Percentiles rank a stretch among this genome's conserved stretches.
Conservation (phyloP, 2,888 invertebrate genomes). For the Andrena camellia region DNA sequence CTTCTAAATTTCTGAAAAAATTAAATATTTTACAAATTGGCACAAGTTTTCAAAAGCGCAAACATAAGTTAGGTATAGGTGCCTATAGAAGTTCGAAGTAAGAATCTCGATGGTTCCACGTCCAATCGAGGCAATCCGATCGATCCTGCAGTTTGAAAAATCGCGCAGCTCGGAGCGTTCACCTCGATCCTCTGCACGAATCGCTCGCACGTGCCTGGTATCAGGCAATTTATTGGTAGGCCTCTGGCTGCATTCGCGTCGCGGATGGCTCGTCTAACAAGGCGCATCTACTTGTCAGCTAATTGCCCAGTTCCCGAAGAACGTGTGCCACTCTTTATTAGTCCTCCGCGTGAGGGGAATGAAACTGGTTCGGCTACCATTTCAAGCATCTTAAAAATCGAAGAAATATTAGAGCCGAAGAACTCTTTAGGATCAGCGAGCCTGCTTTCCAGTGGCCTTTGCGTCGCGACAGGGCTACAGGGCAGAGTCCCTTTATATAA, state of each 20-base stretch:
- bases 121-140: not conserved
- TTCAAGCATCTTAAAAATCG: not conserved
- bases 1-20: too few species aligned
- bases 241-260: conserved; percentile 43
- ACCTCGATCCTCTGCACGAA: conserved; percentile 14
- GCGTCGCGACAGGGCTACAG: conserved; percentile 9
- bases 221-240: conserved; percentile 53
- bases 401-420: not conserved
- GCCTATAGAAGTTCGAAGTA: not conserved
- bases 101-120: not conserved
- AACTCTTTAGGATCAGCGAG: not conserved
- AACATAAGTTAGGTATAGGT: too few species aligned
- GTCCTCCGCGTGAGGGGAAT: conserved; percentile 38
- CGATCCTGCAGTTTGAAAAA: not conserved
- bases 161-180: not conserved
- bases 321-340: conserved; percentile 37
- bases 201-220: conserved; percentile 50
- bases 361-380: not conserved
- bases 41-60: too few species aligned
- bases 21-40: too few species aligned
- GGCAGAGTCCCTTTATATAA: conserved; percentile 7
- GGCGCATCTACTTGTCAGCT: conserved; percentile 30
- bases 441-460: not conserved
- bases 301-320: conserved; percentile 41
- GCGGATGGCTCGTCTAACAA: conserved; percentile 35